phyloP scores from a whole-genome alignment of 2,797 vertebrate genomes.

The Morus bassanus region DNA sequence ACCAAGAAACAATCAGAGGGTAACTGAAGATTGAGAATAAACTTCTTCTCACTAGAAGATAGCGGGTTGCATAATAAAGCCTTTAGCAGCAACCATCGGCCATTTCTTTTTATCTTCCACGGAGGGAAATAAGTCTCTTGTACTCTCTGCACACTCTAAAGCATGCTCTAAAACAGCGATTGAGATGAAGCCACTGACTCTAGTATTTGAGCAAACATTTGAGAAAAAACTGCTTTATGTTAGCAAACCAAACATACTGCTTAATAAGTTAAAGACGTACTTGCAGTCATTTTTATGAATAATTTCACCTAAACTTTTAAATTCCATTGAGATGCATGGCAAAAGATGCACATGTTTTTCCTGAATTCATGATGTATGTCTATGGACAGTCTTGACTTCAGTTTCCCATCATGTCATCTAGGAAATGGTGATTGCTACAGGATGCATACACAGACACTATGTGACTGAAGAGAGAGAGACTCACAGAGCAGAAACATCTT shows the following conservation, averaged over 20 bases:
- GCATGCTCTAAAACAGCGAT: fast-evolving
- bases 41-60: background rate
- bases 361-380: background rate
- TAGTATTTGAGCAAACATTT: background rate
- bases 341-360: background rate
- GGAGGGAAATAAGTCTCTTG: background rate
- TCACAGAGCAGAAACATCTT: background rate
- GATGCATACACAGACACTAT: background rate
- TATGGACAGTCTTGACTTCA: background rate
- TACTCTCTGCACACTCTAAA: background rate
- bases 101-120: background rate
- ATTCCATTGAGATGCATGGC: background rate
- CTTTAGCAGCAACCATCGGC: background rate
- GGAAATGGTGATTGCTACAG: background rate
- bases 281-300: background rate
- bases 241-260: background rate
- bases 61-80: background rate
- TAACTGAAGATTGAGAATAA: background rate
- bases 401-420: background rate
- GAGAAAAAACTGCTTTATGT: background rate
- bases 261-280: background rate
- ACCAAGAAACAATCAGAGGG: background rate
- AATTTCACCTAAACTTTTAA: background rate
- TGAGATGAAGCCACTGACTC: background rate
- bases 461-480: background rate